A percentile compares a stretch with the other conserved stretches of the same genome.
These are phyloP conservation scores for Gouania willdenowi DNA, from an alignment of 2,797 vertebrate species.

Conservation along the genomic window DNA sequence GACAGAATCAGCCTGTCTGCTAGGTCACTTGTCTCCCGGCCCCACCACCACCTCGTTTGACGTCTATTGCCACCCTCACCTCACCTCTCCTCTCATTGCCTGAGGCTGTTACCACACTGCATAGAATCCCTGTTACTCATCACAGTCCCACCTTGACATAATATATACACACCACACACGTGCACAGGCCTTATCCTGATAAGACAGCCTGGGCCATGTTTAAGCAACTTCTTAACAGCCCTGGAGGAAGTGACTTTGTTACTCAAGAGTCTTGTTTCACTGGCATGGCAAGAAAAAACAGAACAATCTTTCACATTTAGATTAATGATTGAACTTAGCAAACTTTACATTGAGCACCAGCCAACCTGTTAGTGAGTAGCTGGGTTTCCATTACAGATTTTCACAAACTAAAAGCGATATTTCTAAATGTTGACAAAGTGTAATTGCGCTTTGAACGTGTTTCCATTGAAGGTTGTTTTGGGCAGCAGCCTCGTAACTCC, in stretches of 20 bases:
- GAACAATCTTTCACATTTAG: constrained; percentile 24
- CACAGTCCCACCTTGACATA: constrained; percentile 2
- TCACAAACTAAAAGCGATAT: too few species aligned
- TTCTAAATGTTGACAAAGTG: too few species aligned
- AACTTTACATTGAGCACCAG: too few species aligned
- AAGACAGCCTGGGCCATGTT: constrained; percentile 10
- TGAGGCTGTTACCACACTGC: constrained; percentile 41
- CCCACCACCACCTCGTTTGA: constrained; percentile 29
- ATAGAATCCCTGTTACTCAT: constrained; percentile 12
- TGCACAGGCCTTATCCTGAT: too few species aligned
- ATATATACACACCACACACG: too few species aligned
- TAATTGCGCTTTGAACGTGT: too few species aligned
- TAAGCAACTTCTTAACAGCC: constrained; percentile 8
- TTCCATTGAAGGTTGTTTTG: too few species aligned
- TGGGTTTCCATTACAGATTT: too few species aligned
- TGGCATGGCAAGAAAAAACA: background rate
- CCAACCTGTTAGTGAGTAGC: too few species aligned
- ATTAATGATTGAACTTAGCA: too few species aligned
- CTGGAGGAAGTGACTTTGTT: background rate
- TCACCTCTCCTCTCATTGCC: constrained; percentile 5
- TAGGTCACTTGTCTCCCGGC: constrained; percentile 66
- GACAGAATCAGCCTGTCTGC: constrained; percentile 73
- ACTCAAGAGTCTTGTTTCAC: constrained; percentile 1
- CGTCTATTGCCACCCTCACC: constrained; percentile 13
- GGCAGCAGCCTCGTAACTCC: too few species aligned